Conservation (phyloP, 2,797 vertebrate genomes). For the Micrastur ruficollis region DNA sequence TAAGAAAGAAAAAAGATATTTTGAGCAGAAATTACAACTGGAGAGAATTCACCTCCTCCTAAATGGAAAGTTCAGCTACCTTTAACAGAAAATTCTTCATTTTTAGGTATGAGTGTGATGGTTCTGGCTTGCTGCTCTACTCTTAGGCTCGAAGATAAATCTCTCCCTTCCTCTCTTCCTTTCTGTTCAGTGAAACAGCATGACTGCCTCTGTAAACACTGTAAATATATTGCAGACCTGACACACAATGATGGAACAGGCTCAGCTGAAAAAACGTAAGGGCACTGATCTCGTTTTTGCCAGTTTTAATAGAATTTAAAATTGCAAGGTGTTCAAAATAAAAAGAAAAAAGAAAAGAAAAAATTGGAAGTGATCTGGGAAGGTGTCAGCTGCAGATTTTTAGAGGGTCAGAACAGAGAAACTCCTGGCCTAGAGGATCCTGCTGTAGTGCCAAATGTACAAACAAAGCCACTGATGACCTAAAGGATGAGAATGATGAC, state of each 20-base stretch:
- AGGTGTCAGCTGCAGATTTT: neutral
- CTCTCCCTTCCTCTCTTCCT: neutral
- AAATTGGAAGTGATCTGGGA: neutral
- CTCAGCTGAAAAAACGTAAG: neutral
- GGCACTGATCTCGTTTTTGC: constrained; percentile 2
- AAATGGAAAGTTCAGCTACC: neutral
- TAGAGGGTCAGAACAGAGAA: neutral
- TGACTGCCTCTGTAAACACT: constrained; percentile 2
- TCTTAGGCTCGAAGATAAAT: constrained; percentile 16
- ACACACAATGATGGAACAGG: neutral
- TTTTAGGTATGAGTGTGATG: neutral
- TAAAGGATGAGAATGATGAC: neutral
- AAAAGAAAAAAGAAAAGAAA: neutral
- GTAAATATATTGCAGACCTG: constrained; percentile 26
- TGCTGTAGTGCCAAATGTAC: neutral
- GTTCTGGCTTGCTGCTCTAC: constrained; percentile 6
- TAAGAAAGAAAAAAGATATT: neutral
- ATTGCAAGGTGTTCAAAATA: constrained; percentile 13
- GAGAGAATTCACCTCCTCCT: neutral
- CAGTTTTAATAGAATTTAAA: constrained; percentile 24
- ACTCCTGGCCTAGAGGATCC: neutral
- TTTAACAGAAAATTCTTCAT: neutral
- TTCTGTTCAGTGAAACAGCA: neutral
- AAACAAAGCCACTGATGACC: neutral
- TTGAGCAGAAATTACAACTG: neutral